Percentiles rank a stretch among this genome's conserved stretches.
Conservation (phyloP, 2,113 vertebrate genomes). For the Pampusana beccarii region DNA sequence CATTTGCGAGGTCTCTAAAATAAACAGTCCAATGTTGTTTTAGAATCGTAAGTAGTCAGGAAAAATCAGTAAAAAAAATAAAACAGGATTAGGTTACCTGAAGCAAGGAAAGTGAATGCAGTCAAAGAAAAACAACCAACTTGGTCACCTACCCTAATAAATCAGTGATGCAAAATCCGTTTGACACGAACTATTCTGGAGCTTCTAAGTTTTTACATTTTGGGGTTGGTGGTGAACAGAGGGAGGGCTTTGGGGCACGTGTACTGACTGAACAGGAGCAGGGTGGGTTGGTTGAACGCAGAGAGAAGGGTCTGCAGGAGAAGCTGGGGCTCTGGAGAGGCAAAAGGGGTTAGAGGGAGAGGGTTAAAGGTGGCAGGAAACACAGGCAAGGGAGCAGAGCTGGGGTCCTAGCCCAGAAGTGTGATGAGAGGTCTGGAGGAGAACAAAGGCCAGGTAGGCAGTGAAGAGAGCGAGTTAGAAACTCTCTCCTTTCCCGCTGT, state of each 20-base stretch:
- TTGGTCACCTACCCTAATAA: background rate
- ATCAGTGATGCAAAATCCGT: background rate
- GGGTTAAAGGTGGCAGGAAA: background rate
- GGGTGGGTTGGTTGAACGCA: background rate
- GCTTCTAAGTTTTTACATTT: background rate
- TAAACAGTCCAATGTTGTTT: constrained; percentile 27
- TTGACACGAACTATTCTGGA: background rate
- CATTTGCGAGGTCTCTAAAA: background rate
- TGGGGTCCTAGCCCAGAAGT: background rate
- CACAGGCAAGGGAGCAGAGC: background rate
- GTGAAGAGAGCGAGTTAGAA: background rate
- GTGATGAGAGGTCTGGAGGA: background rate
- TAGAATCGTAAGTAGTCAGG: constrained; percentile 7
- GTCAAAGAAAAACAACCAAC: background rate
- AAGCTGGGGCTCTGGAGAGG: background rate
- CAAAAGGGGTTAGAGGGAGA: background rate
- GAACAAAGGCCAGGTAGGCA: background rate
- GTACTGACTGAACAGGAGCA: background rate
- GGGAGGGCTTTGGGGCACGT: background rate
- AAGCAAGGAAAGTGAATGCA: background rate
- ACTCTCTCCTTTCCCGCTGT: background rate
- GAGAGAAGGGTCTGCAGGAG: background rate
- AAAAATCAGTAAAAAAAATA: background rate
- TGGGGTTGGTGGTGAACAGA: background rate
- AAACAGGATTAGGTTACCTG: constrained; percentile 29